Evolutionary conservation across 2,113 vertebrate species (phyloP), one percentile per base, ranked within the genome.

Genomic region (Hippocampus guttulatus): DNA sequence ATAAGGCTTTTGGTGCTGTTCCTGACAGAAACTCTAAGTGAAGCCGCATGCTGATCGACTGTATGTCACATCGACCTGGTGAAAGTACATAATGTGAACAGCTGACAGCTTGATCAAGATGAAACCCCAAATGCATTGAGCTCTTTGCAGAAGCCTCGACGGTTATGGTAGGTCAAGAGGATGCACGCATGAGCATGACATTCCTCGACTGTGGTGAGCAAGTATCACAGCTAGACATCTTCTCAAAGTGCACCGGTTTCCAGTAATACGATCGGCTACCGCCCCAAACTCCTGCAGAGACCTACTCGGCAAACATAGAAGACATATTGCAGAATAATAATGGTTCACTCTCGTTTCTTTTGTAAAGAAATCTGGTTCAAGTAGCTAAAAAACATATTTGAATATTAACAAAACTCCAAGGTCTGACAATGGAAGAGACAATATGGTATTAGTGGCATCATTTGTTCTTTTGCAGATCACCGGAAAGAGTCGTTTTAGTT

Each of bases 1-100:
- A 90, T 90, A 91, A 90, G 61, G 66, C 70, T 41, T 75, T 75
- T 87, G 82, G 72, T 88, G 82, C 85, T 90, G 87, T 90, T 86
- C 78, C 83, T 78, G 87, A 86, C 90, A 90, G 83, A 87, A 88
- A 86, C 82, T 82, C 81, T 87, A 75, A 71, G 81, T 77, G 79
- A 84, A 81, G 83, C 80, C 49, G 68, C 20, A 60, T n/a, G 27
- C 60, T 88, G 88, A 88, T 89, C 70, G 84, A 30, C 58, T 61
- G 58, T 61, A 85, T n/a, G 52, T 72, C 79, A 38, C 51, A 76
- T 73, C 83, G 81, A 86, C 81, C 84, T 68, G 82, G 83, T 83
- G 85, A 88, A 89, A 84, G 78, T 85, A 83, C 80, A 86, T 81
- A 75, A 76, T 76, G 58, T 18, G 79, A 89, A 74, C 76, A 84